Conservation (phyloP, 2,797 vertebrate species). For the Eidolon dupreanum region DNA sequence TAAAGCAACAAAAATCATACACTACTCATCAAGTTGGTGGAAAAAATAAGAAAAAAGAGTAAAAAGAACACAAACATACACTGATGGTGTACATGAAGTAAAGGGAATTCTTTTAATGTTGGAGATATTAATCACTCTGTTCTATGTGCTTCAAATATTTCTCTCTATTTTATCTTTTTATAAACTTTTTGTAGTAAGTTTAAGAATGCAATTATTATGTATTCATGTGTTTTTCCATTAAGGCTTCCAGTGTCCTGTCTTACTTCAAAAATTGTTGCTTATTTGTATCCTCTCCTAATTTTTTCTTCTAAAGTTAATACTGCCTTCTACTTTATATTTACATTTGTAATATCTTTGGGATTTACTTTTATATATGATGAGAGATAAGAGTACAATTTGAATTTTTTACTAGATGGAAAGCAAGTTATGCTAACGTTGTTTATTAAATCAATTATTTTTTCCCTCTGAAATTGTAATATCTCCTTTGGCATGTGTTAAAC, state of each 20-base stretch:
- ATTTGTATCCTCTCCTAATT: background rate
- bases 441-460: background rate
- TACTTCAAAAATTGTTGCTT: background rate
- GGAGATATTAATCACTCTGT: background rate
- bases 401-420: background rate
- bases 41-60: background rate
- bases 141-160: background rate
- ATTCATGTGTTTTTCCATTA: background rate
- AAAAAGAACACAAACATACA: background rate
- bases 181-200: background rate
- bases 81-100: background rate
- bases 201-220: background rate
- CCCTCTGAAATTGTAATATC: background rate
- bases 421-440: background rate
- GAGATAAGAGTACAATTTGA: background rate
- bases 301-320: background rate
- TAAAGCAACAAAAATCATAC: background rate
- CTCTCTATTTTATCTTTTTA: background rate
- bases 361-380: conserved; percentile 7
- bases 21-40: background rate
- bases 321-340: background rate
- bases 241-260: background rate
- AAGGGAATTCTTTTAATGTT: background rate
- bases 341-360: background rate
- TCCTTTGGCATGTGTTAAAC: background rate